Base-by-base conservation (phyloP, 1,140 invertebrate genomes). In the Plectrocnemia conspersa region DNA sequence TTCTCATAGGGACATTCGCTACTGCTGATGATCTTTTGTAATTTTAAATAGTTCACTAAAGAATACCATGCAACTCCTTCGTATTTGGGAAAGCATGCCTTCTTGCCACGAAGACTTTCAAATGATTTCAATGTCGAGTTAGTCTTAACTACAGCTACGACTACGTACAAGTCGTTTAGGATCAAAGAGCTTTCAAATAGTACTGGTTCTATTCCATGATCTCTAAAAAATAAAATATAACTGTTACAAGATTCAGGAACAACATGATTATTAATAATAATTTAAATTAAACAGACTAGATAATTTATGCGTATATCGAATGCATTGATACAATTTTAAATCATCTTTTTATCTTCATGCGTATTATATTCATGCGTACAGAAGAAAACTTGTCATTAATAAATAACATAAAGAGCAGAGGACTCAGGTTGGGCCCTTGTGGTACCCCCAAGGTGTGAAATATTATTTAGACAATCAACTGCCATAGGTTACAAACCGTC, bases 91-190 rank as follows among this genome's bases (percentile, higher is more conserved):
- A 89, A 82, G 64, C 85, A 89, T 1, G 86, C 87, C 24, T 78
- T 79, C 49, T 80, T 79, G 1, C 82, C 81, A 63, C 73, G 72
- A 19, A 90, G 65, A 64, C 88, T 82, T 33, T 72, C 64, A 33
- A 89, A 71, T 7, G 62, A 78, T 11, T 71, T 68, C 29, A 83
- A 78, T 6, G 69, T 68, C 0, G 83, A 77, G 60, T 79, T 68
- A n/a, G 73, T 77, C 57, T 75, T 82, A 0, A 89, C 81, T 5
- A 93, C 77, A 0, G 85, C 85, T 0, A 85, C 83, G 1, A 86
- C 80, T 3, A 79, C 74, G 62, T 83, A 80, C 18, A 79, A 76
- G 63, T 83, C 75, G 15, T 79, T 72, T 18, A 78, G 72, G 27
- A 79, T 78, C 5, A 76, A 74, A 0, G 80, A 73, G 11, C 77